Conservation (phyloP, 2,113 vertebrate species). For the Felis chaus region DNA sequence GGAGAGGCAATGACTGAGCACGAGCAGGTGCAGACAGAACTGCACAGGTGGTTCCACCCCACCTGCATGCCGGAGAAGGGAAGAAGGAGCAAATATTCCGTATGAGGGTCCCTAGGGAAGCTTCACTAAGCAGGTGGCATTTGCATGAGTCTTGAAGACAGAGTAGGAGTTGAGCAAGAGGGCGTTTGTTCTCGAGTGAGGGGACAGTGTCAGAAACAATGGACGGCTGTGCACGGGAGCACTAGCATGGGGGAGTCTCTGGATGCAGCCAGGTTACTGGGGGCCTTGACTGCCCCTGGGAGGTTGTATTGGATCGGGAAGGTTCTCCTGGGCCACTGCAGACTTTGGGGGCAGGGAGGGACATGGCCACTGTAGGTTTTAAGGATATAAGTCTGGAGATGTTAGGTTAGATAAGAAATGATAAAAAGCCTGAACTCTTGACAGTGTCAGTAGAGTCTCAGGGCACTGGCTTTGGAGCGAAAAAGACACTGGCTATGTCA, state of each 20-base stretch:
- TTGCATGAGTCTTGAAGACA: not conserved
- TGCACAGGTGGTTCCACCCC: not conserved
- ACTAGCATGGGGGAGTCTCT: accelerated
- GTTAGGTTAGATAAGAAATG: not conserved
- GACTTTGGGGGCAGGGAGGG: not conserved
- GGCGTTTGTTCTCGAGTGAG: not conserved
- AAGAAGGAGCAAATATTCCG: too few species aligned
- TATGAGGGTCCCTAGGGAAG: not conserved
- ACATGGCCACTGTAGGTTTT: not conserved
- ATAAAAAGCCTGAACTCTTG: not conserved
- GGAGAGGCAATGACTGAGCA: not conserved
- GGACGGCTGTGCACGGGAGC: not conserved
- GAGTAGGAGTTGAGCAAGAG: not conserved
- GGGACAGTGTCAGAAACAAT: not conserved
- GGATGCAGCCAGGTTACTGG: too few species aligned
- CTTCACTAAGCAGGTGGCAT: not conserved
- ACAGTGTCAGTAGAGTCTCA: not conserved
- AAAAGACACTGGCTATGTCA: too few species aligned
- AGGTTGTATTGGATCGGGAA: not conserved
- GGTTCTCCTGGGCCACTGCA: not conserved
- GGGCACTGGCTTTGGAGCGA: not conserved
- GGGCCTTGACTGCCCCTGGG: not conserved
- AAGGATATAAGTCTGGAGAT: not conserved
- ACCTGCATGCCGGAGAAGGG: not conserved
- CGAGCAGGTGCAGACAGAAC: accelerated